Evolutionary conservation across 2,888 invertebrate species (phyloP), one percentile per base, ranked within the genome.

Genomic region (Venusia cambrica): DNA sequence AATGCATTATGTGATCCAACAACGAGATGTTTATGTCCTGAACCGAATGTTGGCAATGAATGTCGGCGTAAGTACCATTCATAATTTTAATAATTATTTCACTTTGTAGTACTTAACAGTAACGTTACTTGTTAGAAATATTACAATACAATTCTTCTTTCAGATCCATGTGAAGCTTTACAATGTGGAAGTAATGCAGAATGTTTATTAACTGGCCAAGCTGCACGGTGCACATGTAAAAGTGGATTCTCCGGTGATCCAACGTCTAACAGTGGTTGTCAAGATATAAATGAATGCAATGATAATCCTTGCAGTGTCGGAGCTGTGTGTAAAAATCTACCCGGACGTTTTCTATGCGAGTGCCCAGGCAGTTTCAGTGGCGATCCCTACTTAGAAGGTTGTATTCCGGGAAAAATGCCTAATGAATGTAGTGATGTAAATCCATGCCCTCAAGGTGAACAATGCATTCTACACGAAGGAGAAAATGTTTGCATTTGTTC

Each of bases 11-110:
- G 97, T 62, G 94, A 96, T 63, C 66, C 85, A 3, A 90, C 92
- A 46, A 91, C 92, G 38, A 90, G 94, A 57, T 97, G 97, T 67
- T 73, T 95, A 16, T 97, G 97, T 58, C 97, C 96, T 1, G 95
- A 95, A 61, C 97, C 97, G 0, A 97, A 97, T 67, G 88, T 95
- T 53, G 97, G 97, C 54, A 95, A 96, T 57, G 95, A 96, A 62
- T 97, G 97, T 60, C 91, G 96, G 76, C 97, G 95, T 95, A 89
- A 91, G 94, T 89, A 53, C 3, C n/a, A 4, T 12, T 12, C n/a
- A 19, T 6, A 19, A 9, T 19, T 19, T 36, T 20, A 26, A 13
- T 27, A 24, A 32, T 21, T 12, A 12, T 22, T 14, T 8, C 25
- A 16, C 20, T 35, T 11, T n/a, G 4, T 1, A 2, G n/a, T n/a